Evolutionary conservation across 92 coral and sea anemone genomes (phyloP).

Genomic region (Bergia sp.): DNA sequence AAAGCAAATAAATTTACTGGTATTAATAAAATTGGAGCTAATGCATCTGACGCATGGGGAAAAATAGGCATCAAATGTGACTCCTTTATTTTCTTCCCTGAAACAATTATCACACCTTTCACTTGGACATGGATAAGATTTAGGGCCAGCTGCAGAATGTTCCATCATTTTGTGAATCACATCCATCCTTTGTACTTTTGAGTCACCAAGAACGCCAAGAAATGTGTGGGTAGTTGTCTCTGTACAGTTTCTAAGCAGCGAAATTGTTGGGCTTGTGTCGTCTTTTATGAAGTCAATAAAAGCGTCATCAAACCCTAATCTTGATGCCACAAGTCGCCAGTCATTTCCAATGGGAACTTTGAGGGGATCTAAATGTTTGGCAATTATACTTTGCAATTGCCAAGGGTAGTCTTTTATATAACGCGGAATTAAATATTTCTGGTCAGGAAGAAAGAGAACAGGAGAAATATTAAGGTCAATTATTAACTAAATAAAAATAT

Average conservation of each 20-base stretch:
- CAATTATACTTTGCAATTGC: constrained; percentile 65
- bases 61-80: no score
- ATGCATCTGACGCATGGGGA: no score
- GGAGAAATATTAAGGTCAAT: background rate
- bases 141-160: no score
- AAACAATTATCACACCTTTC: no score
- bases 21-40: no score
- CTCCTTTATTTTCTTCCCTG: no score
- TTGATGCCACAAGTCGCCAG: constrained; percentile 81
- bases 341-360: constrained; percentile 70
- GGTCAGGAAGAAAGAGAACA: constrained; percentile 29
- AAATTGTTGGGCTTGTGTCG: constrained; percentile 58
- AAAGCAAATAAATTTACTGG: no score
- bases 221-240: constrained; percentile 52
- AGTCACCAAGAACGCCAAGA: constrained; percentile 56
- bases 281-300: constrained; percentile 57
- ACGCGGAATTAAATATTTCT: background rate
- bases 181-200: constrained; percentile 63
- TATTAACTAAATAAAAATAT: no score
- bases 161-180: constrained; percentile 56
- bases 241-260: constrained; percentile 62
- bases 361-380: constrained; percentile 53
- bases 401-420: constrained; percentile 54
- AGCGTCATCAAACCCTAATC: constrained; percentile 52
- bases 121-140: no score